Evolutionary conservation across 1,140 invertebrate genomes (phyloP).

Genomic region (Microplitis demolitor): DNA sequence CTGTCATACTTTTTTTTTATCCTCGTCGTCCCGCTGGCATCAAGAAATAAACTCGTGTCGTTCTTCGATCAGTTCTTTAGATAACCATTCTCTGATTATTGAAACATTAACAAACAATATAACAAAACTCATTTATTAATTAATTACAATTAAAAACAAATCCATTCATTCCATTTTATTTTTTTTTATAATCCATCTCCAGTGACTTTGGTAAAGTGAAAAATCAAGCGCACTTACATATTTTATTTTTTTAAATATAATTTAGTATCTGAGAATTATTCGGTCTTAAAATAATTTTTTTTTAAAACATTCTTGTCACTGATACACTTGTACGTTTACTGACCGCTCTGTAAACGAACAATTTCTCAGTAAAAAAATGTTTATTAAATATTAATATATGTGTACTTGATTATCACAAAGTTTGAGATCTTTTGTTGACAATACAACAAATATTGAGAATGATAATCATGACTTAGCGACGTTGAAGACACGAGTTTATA

Average conservation of each 20-base stretch:
- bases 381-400: background rate
- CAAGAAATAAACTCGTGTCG: conserved; percentile 1
- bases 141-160: background rate
- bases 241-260: background rate
- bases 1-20: background rate
- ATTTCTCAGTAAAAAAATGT: conserved; percentile 37
- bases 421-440: conserved; percentile 30
- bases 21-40: conserved; percentile 25
- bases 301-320: background rate
- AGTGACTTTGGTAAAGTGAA: conserved; percentile 20
- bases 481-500: conserved; percentile 2
- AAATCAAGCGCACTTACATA: background rate
- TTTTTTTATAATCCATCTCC: conserved; percentile 9
- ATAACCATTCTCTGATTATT: conserved; percentile 9
- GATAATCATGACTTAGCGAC: conserved; percentile 5
- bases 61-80: background rate
- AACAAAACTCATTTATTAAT: no score
- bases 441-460: conserved; percentile 8
- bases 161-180: background rate
- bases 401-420: conserved; percentile 9
- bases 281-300: no score
- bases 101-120: no score
- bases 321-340: conserved; percentile 47
- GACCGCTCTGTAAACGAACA: conserved; percentile 49
- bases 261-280: no score